Percentiles rank a stretch among this genome's conserved stretches.
These are phyloP conservation scores for Micrastur ruficollis DNA, from an alignment of 2,797 vertebrate species.

Conservation along the genomic window DNA sequence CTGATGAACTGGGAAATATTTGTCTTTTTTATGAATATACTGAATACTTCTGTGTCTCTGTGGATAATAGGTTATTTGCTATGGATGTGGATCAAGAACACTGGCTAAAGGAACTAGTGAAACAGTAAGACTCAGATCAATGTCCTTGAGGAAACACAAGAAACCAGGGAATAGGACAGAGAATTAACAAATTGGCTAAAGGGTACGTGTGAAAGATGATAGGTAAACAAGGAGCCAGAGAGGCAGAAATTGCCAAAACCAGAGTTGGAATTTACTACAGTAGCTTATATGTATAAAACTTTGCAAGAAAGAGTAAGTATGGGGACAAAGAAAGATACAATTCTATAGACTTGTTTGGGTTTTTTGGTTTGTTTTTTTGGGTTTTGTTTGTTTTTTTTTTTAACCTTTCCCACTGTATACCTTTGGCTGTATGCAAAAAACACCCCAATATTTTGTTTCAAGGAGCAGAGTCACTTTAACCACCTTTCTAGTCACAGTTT, in stretches of 20 bases:
- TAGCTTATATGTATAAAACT: neutral
- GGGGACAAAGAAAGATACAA: neutral
- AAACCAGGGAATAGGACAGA: neutral
- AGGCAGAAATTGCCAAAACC: conserved; percentile 16
- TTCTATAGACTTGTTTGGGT: neutral
- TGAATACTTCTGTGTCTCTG: conserved; percentile 11
- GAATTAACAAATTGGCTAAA: conserved; percentile 1
- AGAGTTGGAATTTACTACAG: neutral
- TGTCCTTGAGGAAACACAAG: conserved; percentile 33
- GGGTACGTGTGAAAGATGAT: conserved; percentile 31
- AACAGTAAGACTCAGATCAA: conserved; percentile 2
- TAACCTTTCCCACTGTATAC: neutral
- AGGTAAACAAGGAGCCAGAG: conserved; percentile 28
- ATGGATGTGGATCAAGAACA: conserved; percentile 34
- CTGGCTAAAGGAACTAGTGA: neutral
- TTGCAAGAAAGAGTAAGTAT: neutral
- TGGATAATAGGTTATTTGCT: conserved; percentile 49
- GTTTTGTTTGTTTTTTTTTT: neutral
- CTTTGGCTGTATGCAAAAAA: neutral
- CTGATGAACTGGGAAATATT: conserved; percentile 35
- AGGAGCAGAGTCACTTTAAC: neutral
- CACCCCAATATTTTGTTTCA: neutral
- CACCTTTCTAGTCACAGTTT: neutral
- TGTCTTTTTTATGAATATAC: neutral
- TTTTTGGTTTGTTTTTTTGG: neutral